Evolutionary conservation across 2,113 vertebrate species (phyloP).

Genomic region (Strix aluco): DNA sequence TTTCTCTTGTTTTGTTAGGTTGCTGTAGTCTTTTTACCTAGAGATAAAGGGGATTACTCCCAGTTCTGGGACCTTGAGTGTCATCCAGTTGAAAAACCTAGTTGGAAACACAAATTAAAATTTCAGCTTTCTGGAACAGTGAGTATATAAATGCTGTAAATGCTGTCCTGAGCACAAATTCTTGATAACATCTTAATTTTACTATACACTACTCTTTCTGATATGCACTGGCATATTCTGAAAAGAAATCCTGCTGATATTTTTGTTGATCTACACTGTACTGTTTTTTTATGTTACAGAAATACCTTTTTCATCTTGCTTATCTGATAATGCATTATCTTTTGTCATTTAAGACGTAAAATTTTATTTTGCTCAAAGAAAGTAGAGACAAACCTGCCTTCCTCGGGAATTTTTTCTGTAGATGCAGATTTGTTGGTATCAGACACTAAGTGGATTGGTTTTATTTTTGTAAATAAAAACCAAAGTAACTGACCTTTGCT

Average conservation of each 20-base stretch:
- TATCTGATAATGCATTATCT: neutral
- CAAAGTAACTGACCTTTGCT: neutral
- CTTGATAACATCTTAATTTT: neutral
- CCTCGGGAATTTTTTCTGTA: neutral
- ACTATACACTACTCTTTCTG: neutral
- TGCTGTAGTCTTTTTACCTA: constrained; percentile 86
- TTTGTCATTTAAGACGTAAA: neutral
- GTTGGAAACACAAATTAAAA: constrained; percentile 82
- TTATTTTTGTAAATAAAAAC: neutral
- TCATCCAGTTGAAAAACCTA: constrained; percentile 82
- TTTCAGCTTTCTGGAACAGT: constrained; percentile 91
- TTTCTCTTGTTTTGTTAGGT: constrained; percentile 72
- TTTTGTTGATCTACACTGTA: neutral
- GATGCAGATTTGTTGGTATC: neutral
- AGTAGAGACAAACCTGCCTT: neutral
- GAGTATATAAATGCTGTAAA: constrained; percentile 54
- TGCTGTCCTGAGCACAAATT: neutral
- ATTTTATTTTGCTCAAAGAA: neutral
- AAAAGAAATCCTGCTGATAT: neutral
- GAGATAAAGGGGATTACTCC: constrained; percentile 86
- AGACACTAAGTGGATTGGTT: neutral
- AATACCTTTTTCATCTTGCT: neutral
- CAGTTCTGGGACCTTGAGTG: constrained; percentile 97
- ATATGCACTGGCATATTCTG: neutral
- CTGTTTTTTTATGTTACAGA: neutral